Base-by-base conservation (phyloP, 2,797 vertebrate genomes). In the Anguilla obscura region DNA sequence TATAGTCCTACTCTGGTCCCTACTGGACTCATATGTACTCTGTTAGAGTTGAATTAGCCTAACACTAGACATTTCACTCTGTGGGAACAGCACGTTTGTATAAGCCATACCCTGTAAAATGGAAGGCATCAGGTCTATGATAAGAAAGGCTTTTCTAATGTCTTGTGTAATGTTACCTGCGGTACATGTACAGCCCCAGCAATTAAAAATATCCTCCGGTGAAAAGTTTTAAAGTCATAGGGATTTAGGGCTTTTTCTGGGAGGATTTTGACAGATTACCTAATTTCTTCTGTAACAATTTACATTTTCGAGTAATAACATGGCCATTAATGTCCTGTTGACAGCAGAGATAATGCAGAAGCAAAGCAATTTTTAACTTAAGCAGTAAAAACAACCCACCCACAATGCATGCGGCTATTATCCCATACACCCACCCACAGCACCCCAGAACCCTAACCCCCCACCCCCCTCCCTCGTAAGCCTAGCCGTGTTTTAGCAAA, bases 391-490 rank as follows among this genome's bases (percentile, higher is more conserved):
- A 84, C 40, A 94, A 85, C 88, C 88, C 90, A 86, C 85, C 90
- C 92, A 88, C 85, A 92, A 69, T 66, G 36, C 85, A 80, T 66
- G 33, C 84, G 79, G 83, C 36, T 60, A 63, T 85, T 84, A 40
- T 16, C 30, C 40, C 14, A 82, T 48, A 86, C 86, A 86, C 89
- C 88, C 90, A 45, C 30, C 86, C 66, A 45, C 21, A 58, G 14
- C 88, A 91, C 88, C 92, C 89, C 91, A 90, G 88, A 82, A 16
- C 71, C 90, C 45, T 80, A n/a, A 80, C 90, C 33, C 84, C 85
- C 85, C 8, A n/a, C 82, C 88, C 82, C 87, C 94, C 94, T 88
- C 94, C 95, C 94, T 63, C 90, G 50, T 95, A 93, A 92, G 94
- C 94, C 95, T 96, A 89, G n/a, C 92, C 90, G 16, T 88, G 92